Evolutionary conservation across 2,113 vertebrate genomes (phyloP), one percentile per base, ranked within the genome.

Genomic region (Pholis gunnellus): DNA sequence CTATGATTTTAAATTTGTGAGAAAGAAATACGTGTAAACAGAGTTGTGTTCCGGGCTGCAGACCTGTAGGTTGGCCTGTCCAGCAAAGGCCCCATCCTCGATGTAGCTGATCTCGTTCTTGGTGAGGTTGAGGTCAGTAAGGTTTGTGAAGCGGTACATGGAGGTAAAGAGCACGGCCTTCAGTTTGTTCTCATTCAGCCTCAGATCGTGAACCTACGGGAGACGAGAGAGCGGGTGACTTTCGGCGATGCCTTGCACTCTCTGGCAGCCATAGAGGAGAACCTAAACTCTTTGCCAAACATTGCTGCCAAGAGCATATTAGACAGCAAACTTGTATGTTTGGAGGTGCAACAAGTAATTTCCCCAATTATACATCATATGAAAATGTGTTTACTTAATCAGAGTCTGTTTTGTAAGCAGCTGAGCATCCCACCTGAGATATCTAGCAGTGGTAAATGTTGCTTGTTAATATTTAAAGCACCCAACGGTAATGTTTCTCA

Each of bases 31-130:
- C 0, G 48, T 3, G 18, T 48, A 78, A 42, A 40, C 14, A 64
- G 13, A 67, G 1, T 20, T 42, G 36, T 54, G 40, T 48, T 66
- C 11, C 25, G 40, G 5, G n/a, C 1, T 73, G 42, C 87, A 29
- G 6, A 94, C 94, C 93, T 98, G 98, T 46, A 99, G 95, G 92
- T 98, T 99, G 10, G 97, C 94, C 91, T 99, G 98, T 78, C 97
- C 97, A 85, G 97, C 94, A 87, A 99, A 99, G 83, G 98, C 98
- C 0, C 98, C 98, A 2, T 99, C 98, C 92, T 99, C 98, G 0
- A 99, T 97, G 93, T 99, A 99, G 78, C 96, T 97, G 85, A 99
- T 99, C 90, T 99, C 98, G 3, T 99, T 99, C 94, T 99, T 99
- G 81, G 98, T 99, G 65, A 99, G 96, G 93, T 99, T 99, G 91